Evolutionary conservation across 1,140 invertebrate genomes (phyloP), one percentile per base, ranked within the genome.

Genomic region (Dendrolimus punctatus): DNA sequence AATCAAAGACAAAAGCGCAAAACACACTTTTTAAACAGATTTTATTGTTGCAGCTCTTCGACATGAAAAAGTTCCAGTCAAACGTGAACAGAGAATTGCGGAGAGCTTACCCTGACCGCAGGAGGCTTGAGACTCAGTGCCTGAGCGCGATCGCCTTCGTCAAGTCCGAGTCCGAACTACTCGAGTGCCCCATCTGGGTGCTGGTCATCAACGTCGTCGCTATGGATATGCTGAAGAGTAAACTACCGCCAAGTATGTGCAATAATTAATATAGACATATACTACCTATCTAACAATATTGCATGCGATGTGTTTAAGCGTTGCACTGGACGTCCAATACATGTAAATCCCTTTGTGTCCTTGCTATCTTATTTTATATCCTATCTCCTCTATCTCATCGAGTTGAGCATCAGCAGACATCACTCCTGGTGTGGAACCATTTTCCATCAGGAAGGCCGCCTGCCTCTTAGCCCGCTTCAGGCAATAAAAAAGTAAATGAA

Each of bases 31-130:
- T 45, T 45, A 45, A 45, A n/a, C 23, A 6, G n/a, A 9, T 44
- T 48, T 46, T 70, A 72, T 73, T 80, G 68, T 75, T 71, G 80
- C 87, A 97, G 94, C 82, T 98, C 55, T 99, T 99, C 88, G 97
- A 99, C 86, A 98, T 98, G 95, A 97, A 96, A 86, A 98, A 97
- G 83, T 99, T 98, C 87, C 95, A 97, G 88, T 93, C 94, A 59
- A 98, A 97, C 85, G 93, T 98, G 46, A 94, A 93, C 66, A 90
- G 95, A 50, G 96, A 98, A 87, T 88, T 97, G 60, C 89, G 92
- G 57, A 89, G 96, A 63, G 93, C 95, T n/a, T 98, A 98, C 87
- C 95, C 96, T 4, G 96, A 98, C 81, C 91, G 96, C 66, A 87
- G 92, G 58, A 91, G 95, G 71, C 87, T 98, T 68, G 95, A 98